These are phyloP conservation scores for Diplazon laetatorius DNA, from an alignment of 2,888 invertebrate species.

Conservation along the genomic window DNA sequence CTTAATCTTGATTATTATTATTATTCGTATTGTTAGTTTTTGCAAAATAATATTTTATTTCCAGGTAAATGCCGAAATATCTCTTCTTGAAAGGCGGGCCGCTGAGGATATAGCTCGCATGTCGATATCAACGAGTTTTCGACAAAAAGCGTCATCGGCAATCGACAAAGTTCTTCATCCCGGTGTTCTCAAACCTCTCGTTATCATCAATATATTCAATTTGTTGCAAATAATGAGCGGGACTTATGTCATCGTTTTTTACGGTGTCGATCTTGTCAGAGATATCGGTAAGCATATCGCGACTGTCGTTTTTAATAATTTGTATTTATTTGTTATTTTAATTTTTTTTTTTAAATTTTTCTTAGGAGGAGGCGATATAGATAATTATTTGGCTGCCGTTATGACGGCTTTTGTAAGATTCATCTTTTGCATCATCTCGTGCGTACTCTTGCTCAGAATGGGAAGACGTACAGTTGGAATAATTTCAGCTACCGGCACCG, in stretches of 20 bases:
- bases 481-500: slow-evolving; percentile 87
- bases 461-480: slow-evolving; percentile 87
- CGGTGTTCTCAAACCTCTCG: slow-evolving; percentile 88
- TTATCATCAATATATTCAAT: slow-evolving; percentile 89
- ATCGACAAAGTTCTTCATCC: slow-evolving; percentile 83
- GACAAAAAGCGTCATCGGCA: slow-evolving; percentile 64
- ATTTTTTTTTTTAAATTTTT: no score
- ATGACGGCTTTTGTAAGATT: slow-evolving; percentile 88
- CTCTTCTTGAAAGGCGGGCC: slow-evolving; percentile 69
- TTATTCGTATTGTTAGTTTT: no score
- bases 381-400: slow-evolving; percentile 86
- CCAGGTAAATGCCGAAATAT: slow-evolving; percentile 74
- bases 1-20: no score
- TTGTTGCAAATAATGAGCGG: slow-evolving; percentile 89
- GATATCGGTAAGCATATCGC: slow-evolving; percentile 83
- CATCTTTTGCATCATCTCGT: slow-evolving; percentile 86
- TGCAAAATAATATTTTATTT: no score
- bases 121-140: slow-evolving; percentile 63
- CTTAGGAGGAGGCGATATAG: slow-evolving; percentile 82
- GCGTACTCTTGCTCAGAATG: slow-evolving; percentile 86
- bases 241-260: slow-evolving; percentile 90
- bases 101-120: slow-evolving; percentile 69
- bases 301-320: no score
- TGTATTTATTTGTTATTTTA: slow-evolving; percentile 4
- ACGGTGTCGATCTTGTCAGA: slow-evolving; percentile 89